Percentiles rank a stretch among this genome's conserved stretches.
Evolutionary conservation across 1,140 invertebrate genomes (phyloP).

Genomic region (Conus ventricosus): DNA sequence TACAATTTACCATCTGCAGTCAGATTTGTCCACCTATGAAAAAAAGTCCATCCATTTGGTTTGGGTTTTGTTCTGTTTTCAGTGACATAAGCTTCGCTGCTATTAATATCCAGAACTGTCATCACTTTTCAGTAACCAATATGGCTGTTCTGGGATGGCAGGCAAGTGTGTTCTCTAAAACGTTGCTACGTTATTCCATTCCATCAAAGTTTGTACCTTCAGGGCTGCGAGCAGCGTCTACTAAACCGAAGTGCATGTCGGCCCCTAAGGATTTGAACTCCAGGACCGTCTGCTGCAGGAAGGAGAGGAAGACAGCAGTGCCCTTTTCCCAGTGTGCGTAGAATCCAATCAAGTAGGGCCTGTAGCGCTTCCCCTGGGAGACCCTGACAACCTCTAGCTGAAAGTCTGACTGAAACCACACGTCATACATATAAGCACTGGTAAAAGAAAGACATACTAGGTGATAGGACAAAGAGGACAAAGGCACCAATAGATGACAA

Average conservation of each 20-base stretch:
- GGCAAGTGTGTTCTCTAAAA: too few species aligned
- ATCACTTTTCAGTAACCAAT: too few species aligned
- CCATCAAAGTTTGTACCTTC: not conserved
- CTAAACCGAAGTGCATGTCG: not conserved
- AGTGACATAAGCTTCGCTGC: too few species aligned
- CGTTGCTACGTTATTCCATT: too few species aligned
- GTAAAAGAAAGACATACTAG: not conserved
- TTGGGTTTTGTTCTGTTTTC: too few species aligned
- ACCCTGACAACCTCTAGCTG: not conserved
- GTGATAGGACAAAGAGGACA: not conserved
- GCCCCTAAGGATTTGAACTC: not conserved
- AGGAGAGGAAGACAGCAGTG: constrained; percentile 1
- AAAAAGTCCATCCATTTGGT: too few species aligned
- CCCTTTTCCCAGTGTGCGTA: constrained; percentile 19
- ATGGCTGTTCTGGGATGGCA: too few species aligned
- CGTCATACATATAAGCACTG: too few species aligned
- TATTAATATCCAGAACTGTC: too few species aligned
- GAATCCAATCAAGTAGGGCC: constrained; percentile 12
- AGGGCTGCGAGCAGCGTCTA: not conserved
- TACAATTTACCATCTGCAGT: too few species aligned
- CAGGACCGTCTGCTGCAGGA: not conserved
- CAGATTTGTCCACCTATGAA: too few species aligned
- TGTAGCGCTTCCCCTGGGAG: not conserved
- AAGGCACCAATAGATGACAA: too few species aligned
- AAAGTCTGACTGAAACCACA: constrained; percentile 6